Percentiles rank a stretch among this genome's conserved stretches.
These are phyloP conservation scores for Isoperla grammatica DNA, from an alignment of 2,888 invertebrate species.

Conservation along the genomic window DNA sequence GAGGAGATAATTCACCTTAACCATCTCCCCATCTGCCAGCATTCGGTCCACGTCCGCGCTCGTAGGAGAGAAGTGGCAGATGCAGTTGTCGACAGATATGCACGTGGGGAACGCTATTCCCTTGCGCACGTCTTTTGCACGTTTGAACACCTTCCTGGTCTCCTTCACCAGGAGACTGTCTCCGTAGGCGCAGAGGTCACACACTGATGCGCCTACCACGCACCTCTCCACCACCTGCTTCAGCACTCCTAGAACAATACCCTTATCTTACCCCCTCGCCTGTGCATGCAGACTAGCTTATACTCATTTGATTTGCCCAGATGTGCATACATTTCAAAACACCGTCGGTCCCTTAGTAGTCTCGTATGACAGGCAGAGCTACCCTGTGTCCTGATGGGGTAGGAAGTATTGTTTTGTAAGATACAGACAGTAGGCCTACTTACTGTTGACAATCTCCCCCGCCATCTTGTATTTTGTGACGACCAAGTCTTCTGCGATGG, in stretches of 20 bases:
- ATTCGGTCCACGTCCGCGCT: constrained; percentile 83
- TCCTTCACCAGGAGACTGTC: constrained; percentile 84
- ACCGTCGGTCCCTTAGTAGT: no score
- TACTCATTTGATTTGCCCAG: no score
- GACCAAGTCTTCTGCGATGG: constrained; percentile 96
- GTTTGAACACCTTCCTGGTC: constrained; percentile 94
- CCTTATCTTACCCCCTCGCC: no score
- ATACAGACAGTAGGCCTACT: no score
- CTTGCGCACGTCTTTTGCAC: constrained; percentile 96
- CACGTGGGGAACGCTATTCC: constrained; percentile 99
- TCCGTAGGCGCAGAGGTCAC: constrained; percentile 87
- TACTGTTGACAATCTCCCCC: constrained; percentile 97
- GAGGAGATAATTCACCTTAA: constrained; percentile 97
- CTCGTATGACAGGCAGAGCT: no score
- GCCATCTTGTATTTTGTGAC: constrained; percentile 99
- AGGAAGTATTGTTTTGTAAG: no score
- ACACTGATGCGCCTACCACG: constrained; percentile 78
- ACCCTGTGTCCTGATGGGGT: no score
- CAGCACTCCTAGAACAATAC: constrained; percentile 70
- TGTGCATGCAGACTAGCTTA: no score
- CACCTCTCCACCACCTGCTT: constrained; percentile 85
- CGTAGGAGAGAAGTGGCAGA: constrained; percentile 97
- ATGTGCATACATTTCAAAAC: no score
- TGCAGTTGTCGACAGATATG: constrained; percentile 97
- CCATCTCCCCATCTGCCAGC: constrained; percentile 87